A percentile compares a stretch with the other conserved stretches of the same genome.
Evolutionary conservation across 2,797 vertebrate genomes (phyloP).

Genomic region (Alca torda): DNA sequence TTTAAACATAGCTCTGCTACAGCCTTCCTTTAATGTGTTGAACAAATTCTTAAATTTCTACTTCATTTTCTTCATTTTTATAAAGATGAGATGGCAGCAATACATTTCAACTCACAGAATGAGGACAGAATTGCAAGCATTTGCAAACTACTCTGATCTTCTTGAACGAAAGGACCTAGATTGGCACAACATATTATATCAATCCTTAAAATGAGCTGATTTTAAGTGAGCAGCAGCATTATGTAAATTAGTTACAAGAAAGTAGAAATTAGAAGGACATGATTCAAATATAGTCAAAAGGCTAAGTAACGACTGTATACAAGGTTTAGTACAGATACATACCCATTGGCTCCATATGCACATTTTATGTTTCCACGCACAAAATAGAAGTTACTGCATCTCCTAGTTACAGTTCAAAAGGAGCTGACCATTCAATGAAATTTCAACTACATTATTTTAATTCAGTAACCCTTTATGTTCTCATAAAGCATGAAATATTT

Average conservation of each 20-base stretch:
- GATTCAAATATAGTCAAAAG: slow-evolving; percentile 10
- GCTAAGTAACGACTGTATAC: neutral
- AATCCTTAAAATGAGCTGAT: neutral
- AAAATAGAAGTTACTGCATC: neutral
- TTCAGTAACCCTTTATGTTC: neutral
- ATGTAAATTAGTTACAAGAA: slow-evolving; percentile 27
- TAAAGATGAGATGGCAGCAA: slow-evolving; percentile 1
- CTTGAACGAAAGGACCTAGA: neutral
- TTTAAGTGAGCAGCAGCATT: slow-evolving; percentile 31
- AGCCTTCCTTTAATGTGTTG: neutral
- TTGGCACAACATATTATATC: slow-evolving; percentile 17
- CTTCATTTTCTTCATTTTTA: slow-evolving; percentile 17
- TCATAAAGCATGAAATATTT: neutral
- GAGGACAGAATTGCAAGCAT: slow-evolving; percentile 10
- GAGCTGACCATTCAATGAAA: neutral
- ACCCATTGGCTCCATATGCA: neutral
- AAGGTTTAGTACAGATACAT: neutral
- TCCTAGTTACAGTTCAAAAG: neutral
- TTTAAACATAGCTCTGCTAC: neutral
- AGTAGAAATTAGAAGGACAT: neutral
- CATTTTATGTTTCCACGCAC: neutral
- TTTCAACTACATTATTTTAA: neutral
- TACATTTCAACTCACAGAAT: neutral
- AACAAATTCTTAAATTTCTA: neutral
- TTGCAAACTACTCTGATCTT: slow-evolving; percentile 6